phyloP scores from a whole-genome alignment of 2,888 invertebrate genomes.

The Athalia cordata region DNA sequence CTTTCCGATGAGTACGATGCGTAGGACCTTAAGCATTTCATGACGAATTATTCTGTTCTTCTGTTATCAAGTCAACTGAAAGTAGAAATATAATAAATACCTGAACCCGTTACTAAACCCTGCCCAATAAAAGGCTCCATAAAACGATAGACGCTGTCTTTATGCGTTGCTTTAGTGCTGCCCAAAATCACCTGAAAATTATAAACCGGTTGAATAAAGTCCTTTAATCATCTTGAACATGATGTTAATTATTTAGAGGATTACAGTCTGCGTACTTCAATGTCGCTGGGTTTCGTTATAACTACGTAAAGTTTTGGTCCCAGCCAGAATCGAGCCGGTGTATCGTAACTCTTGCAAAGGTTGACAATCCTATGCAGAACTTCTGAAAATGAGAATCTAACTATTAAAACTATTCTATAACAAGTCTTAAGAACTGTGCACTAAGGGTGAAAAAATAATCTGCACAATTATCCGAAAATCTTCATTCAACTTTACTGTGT shows the following conservation, averaged over 20 bases:
- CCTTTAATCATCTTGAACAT: neutral
- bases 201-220: neutral
- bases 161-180: slow-evolving; percentile 54
- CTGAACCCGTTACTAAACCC: slow-evolving; percentile 52
- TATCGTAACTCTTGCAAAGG: slow-evolving; percentile 48
- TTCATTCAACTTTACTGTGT: neutral
- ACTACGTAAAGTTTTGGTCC: slow-evolving; percentile 55
- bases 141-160: slow-evolving; percentile 53
- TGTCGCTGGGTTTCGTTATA: slow-evolving; percentile 53
- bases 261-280: slow-evolving; percentile 6
- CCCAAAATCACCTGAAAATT: slow-evolving; percentile 53
- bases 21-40: slow-evolving; percentile 15
- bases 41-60: too few species aligned
- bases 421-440: neutral
- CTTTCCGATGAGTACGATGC: slow-evolving; percentile 54
- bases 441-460: neutral
- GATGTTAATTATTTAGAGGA: neutral
- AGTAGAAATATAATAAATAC: neutral
- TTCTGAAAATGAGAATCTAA: slow-evolving; percentile 46
- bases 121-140: slow-evolving; percentile 56
- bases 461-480: neutral
- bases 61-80: too few species aligned
- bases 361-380: slow-evolving; percentile 49
- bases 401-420: neutral
- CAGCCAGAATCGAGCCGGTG: slow-evolving; percentile 56